Evolutionary conservation across 2,888 invertebrate species (phyloP).

Genomic region (Epinotia bilunana): DNA sequence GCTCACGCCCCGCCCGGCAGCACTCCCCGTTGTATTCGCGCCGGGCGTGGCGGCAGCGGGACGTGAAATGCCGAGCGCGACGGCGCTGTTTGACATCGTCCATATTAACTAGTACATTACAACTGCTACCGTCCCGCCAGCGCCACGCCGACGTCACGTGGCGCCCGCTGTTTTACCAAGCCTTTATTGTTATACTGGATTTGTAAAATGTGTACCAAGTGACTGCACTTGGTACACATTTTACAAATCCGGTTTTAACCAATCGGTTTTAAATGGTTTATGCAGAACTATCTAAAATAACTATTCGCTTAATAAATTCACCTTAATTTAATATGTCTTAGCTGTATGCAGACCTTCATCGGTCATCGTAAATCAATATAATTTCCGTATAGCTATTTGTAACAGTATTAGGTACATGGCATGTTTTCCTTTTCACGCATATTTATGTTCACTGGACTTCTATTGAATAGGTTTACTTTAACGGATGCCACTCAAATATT

Average conservation of each 20-base stretch:
- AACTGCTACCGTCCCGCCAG: no score
- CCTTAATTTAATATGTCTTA: neutral
- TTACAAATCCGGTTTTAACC: neutral
- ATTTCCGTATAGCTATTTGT: neutral
- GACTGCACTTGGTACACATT: neutral
- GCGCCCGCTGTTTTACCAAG: no score
- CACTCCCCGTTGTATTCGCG: no score
- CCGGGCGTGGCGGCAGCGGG: no score
- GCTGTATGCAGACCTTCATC: neutral
- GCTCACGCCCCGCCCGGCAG: no score
- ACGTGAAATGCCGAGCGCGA: no score
- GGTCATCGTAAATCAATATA: slow-evolving; percentile 4
- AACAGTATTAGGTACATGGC: neutral
- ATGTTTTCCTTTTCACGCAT: neutral
- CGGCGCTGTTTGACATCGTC: no score
- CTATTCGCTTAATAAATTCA: neutral
- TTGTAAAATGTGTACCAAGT: no score
- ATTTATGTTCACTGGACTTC: neutral
- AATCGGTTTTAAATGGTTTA: neutral
- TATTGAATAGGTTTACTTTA: neutral
- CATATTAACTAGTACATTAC: no score
- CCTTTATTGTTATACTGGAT: neutral
- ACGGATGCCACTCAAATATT: neutral
- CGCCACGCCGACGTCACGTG: no score
- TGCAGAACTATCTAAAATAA: neutral